Evolutionary conservation across 92 coral and sea anemone genomes (phyloP), one percentile per base, ranked within the genome.

Genomic region (Galaxea fascicularis): DNA sequence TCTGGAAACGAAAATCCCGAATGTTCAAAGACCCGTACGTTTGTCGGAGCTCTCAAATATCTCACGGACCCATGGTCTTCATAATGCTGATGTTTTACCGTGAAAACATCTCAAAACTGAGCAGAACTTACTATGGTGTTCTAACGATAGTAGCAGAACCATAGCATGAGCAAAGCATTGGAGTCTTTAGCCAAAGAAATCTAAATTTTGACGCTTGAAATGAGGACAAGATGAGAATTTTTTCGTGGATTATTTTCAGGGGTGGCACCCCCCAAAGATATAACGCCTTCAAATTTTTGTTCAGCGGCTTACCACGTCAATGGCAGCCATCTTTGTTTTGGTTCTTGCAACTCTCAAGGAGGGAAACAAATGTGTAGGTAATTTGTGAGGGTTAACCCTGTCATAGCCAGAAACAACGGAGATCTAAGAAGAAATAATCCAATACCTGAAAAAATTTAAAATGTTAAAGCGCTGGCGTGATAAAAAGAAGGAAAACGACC

Each of bases 21-120:
- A 96, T 96, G 98, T 96, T 85, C 91, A 94, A 96, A 91, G 83
- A 84, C 98, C 98, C 98, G 99, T 90, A 96, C 98, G 92, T 93
- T 81, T 70, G 78, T 41, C 71, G 20, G 68, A 22, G 18, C 41
- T 25, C 27, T 52, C 15, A 27, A 27, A 28, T 8, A 51, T 80
- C 71, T 78, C 52, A 67, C 31, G 31, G 51, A 79, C 30, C n/a
- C n/a, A n/a, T 29, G 22, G 5, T 39, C 35, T 18, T 21, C 84
- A 52, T 67, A 53, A 1, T 22, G 21, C 75, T 14, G 66, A n/a
- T 4, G 11, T 21, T 66, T 13, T 39, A 2, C 75, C 31, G 1
- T 20, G 17, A 18, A 47, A 49, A 18, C 16, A 1, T 51, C 31
- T 9, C 31, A 51, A 52, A 65, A 27, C 16, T 20, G 16, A 52